phyloP scores from a whole-genome alignment of 1,140 invertebrate species.

The Babylonia areolata region DNA sequence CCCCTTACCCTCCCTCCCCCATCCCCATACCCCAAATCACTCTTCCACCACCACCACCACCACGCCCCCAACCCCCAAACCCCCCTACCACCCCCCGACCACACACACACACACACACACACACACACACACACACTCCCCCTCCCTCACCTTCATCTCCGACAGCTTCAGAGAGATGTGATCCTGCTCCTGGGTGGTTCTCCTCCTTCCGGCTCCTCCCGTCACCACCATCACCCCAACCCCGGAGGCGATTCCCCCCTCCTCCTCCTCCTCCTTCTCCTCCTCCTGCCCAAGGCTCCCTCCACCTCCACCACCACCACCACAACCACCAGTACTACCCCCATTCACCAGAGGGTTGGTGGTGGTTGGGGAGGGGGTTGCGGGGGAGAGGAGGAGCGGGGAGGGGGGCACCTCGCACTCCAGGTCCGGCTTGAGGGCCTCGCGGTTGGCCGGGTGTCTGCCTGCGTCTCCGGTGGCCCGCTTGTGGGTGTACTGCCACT shows the following conservation, averaged over 20 bases:
- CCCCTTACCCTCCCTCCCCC: too few species aligned
- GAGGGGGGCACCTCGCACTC: background rate
- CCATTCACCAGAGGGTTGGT: background rate
- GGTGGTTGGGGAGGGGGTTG: background rate
- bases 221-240: too few species aligned
- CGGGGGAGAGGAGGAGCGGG: background rate
- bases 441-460: slow-evolving; percentile 27
- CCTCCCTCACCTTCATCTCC: slow-evolving; percentile 10
- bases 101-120: too few species aligned
- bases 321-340: background rate
- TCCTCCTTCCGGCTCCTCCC: background rate
- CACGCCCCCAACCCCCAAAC: background rate
- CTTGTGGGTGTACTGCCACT: slow-evolving; percentile 1
- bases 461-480: background rate
- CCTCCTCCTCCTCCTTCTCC: background rate
- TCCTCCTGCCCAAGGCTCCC: background rate
- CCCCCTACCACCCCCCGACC: too few species aligned
- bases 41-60: background rate
- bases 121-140: too few species aligned
- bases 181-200: slow-evolving; percentile 12
- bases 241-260: too few species aligned
- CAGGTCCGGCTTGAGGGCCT: background rate
- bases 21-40: too few species aligned
- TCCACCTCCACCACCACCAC: background rate
- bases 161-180: slow-evolving; percentile 28